These are phyloP conservation scores for Grantiella picta DNA, from an alignment of 2,113 vertebrate species.

Conservation along the genomic window DNA sequence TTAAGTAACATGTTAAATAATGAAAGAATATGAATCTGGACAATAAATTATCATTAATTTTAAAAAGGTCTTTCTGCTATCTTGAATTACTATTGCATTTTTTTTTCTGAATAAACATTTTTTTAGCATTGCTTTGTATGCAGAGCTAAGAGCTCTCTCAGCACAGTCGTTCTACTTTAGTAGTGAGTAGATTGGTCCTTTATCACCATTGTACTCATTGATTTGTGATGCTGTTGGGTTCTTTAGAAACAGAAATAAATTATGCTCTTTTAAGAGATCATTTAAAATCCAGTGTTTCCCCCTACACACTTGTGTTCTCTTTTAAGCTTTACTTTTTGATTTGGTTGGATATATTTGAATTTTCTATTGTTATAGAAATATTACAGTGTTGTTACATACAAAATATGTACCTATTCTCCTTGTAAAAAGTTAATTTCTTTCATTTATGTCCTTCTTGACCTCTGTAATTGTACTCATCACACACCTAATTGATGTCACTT, in stretches of 20 bases:
- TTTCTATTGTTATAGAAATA: not conserved
- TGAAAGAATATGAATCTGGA: not conserved
- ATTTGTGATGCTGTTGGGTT: not conserved
- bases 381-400: not conserved
- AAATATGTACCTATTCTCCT: not conserved
- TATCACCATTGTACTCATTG: not conserved
- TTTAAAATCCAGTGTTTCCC: not conserved
- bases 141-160: not conserved
- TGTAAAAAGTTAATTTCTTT: not conserved
- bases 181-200: not conserved
- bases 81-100: not conserved
- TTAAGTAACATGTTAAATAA: not conserved
- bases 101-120: not conserved
- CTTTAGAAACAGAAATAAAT: not conserved
- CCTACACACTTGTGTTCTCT: not conserved
- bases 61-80: not conserved
- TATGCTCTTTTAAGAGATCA: not conserved
- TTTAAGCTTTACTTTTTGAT: not conserved
- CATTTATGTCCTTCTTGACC: not conserved
- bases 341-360: not conserved
- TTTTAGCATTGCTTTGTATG: not conserved
- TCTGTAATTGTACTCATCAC: not conserved
- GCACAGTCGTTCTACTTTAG: not conserved
- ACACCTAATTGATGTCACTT: not conserved
- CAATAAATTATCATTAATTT: not conserved